A percentile compares a stretch with the other conserved stretches of the same genome.
Evolutionary conservation across 2,797 vertebrate genomes (phyloP).

Genomic region (Paramormyrops hopkinsi): DNA sequence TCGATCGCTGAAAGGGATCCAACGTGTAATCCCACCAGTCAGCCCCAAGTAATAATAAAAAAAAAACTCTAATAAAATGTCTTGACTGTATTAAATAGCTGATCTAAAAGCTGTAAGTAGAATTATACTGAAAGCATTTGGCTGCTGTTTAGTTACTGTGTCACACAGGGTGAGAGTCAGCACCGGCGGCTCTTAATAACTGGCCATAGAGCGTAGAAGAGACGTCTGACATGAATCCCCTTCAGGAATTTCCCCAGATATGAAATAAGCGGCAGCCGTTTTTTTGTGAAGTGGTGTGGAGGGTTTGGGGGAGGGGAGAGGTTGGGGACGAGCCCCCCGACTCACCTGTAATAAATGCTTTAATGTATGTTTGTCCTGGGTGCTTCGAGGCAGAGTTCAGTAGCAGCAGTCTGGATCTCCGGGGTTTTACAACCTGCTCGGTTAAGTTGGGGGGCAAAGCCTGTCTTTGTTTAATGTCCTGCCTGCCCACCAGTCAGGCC

Average conservation of each 20-base stretch:
- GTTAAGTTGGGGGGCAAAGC: neutral
- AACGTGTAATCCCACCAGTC: neutral
- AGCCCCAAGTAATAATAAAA: neutral
- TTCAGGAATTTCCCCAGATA: neutral
- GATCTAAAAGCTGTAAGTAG: slow-evolving; percentile 2
- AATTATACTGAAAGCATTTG: neutral
- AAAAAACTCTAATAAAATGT: neutral
- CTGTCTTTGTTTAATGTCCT: neutral
- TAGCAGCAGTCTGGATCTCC: neutral
- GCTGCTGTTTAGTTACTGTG: neutral
- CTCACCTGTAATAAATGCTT: slow-evolving; percentile 1
- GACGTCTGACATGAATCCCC: neutral
- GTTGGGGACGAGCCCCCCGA: neutral
- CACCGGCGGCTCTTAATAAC: neutral
- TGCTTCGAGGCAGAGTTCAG: neutral
- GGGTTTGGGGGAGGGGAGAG: neutral
- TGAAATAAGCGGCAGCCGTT: neutral
- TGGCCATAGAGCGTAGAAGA: neutral
- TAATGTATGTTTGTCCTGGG: neutral
- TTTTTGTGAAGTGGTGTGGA: neutral
- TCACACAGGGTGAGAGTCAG: neutral
- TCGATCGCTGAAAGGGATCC: neutral
- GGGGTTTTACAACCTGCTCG: neutral
- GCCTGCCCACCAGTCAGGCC: neutral
- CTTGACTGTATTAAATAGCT: neutral